Base-by-base conservation (phyloP, 2,888 invertebrate genomes). In the Mantis religiosa region DNA sequence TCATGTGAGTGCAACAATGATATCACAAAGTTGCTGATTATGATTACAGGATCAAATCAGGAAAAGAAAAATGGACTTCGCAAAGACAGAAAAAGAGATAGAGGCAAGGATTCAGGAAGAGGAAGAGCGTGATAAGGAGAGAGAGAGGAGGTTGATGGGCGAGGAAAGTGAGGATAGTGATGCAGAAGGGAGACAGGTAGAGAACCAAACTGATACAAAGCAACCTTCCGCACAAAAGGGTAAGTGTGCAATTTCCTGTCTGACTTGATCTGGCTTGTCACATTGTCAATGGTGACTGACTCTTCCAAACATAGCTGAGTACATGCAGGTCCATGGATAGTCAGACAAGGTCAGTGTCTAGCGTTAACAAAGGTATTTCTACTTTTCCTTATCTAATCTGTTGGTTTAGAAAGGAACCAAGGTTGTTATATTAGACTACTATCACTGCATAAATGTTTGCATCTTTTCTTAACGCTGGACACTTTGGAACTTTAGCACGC, bases 31-130 rank as follows among this genome's bases (percentile, higher is more conserved):
- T 2, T 30, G 30, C 3, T 30, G 6, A 41, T 41, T 41, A 41
- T 41, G 12, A 89, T 71, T 71, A 84, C 91, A 96, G 96, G 95
- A 95, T 92, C 94, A 94, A 89, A 95, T 96, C 92, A 94, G 94
- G 90, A 94, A 95, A 90, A 95, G 95, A 91, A 95, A 96, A 91
- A 93, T 94, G 89, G 96, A 96, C 87, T 97, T 97, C 93, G 95
- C 95, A 92, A 95, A 95, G 91, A 96, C 96, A n/a, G 95, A 97
- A 92, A 95, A 96, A 87, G 97, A 97, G 92, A 97, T 97, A 90
- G 97, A 97, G 92, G 96, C 96, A 84, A 94, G 93, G 92, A 94
- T 97, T 90, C 94, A 95, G 4, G 95, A 95, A 91, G 96, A 90
- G 84, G 91, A 90, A 71, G 91, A 91, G 86, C 89, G 85, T 30